Evolutionary conservation across 2,113 vertebrate species (phyloP), one percentile per base, ranked within the genome.

Genomic region (Scopus umbretta): DNA sequence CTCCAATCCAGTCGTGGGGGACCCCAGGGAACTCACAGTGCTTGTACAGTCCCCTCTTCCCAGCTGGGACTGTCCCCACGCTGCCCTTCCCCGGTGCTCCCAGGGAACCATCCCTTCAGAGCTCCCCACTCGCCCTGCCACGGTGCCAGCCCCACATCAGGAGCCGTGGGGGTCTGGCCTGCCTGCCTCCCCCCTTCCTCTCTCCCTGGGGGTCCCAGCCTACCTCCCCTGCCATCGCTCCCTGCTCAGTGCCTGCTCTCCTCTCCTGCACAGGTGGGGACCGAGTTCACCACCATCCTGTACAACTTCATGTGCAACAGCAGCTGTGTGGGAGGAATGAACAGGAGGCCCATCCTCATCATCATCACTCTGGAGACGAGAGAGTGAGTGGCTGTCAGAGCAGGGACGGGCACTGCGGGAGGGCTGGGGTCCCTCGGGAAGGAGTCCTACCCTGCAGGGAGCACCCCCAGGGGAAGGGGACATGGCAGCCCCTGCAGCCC

Each of bases 221-320:
- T 55, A n/a, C 36, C 62, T 30, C 19, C 32, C 13, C 34, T 22
- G 6, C 4, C 22, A 2, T 26, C 59, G 7, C 25, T 29, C 49
- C 62, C 30, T 0, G 6, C 80, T 96, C 94, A 96, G 75, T 13
- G 1, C 80, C 80, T n/a, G 62, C 67, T 93, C 68, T 80, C 79
- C 29, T 80, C 29, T 87, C 86, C 53, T 0, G 43, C n/a, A 40
- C 96, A 99, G 99, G 99, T 99, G 90, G 99, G 99, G 38, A 99
- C 99, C 1, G 99, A 99, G 97, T 99, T 99, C 92, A 99, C 99
- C 96, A 99, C 99, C 67, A 99, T 99, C 96, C 98, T 99, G 13
- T 99, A 99, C 97, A 99, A 99, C 98, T 99, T 99, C 96, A 99
- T 99, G 99, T 99, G 99, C 97, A 99, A 99, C 98, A 99, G 99